Evolutionary conservation across 2,888 invertebrate species (phyloP).

Genomic region (Scotopteryx bipunctaria): DNA sequence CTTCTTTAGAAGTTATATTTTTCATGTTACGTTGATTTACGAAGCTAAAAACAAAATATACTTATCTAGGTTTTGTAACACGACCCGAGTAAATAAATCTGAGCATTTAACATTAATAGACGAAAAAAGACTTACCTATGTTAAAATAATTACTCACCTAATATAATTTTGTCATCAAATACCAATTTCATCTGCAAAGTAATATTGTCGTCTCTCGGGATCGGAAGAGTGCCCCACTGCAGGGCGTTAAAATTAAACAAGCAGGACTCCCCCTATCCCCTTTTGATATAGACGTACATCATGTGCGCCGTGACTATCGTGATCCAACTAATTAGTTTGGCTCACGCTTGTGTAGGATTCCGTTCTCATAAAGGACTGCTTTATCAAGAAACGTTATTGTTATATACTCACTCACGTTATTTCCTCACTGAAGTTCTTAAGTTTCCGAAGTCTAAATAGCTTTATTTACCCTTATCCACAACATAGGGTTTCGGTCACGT

Average conservation of each 20-base stretch:
- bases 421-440: no score
- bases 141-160: no score
- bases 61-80: no score
- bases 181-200: no score
- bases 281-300: conserved; percentile 44
- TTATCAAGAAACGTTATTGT: not conserved
- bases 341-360: conserved; percentile 31
- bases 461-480: not conserved
- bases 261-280: conserved; percentile 36
- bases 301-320: conserved; percentile 54
- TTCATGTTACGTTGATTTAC: no score
- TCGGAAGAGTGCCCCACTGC: no score
- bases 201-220: not conserved
- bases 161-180: no score
- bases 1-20: not conserved
- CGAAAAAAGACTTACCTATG: no score
- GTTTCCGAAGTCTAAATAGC: conserved; percentile 6
- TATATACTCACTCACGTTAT: no score
- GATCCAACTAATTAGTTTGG: conserved; percentile 68
- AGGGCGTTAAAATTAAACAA: conserved; percentile 21
- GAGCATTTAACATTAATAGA: no score
- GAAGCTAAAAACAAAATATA: no score
- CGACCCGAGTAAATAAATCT: no score
- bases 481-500: conserved; percentile 13
- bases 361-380: conserved; percentile 26